Evolutionary conservation across 2,888 invertebrate genomes (phyloP).

Genomic region (Archips crataeganus): DNA sequence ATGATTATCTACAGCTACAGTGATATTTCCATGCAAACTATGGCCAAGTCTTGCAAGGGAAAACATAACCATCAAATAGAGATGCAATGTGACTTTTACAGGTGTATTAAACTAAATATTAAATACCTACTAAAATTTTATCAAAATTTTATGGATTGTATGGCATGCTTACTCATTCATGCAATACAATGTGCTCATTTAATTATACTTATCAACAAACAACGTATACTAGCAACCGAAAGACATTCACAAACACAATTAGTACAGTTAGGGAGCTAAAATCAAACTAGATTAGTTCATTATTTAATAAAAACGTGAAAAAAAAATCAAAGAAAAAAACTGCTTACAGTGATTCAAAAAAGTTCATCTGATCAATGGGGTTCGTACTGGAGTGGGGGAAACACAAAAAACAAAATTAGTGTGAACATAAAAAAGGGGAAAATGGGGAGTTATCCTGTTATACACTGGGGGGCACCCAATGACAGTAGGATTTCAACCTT

Average conservation of each 20-base stretch:
- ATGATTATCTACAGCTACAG: too few species aligned
- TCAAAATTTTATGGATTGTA: background rate
- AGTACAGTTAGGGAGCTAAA: conserved; percentile 43
- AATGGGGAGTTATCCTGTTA: conserved; percentile 50
- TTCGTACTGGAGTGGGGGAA: conserved; percentile 78
- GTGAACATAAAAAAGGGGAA: conserved; percentile 53
- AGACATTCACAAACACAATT: conserved; percentile 41
- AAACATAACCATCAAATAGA: too few species aligned
- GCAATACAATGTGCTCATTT: background rate
- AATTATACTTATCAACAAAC: background rate
- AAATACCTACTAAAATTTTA: background rate
- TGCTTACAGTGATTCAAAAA: conserved; percentile 85
- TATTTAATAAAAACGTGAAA: conserved; percentile 44
- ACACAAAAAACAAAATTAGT: conserved; percentile 72
- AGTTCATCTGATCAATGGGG: conserved; percentile 86
- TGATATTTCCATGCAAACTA: too few species aligned
- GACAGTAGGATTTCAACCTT: conserved; percentile 48
- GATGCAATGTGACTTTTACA: too few species aligned
- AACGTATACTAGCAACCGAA: conserved; percentile 15
- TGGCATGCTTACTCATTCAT: background rate
- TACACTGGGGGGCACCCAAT: conserved; percentile 48
- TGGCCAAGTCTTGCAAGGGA: too few species aligned
- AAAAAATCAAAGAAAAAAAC: conserved; percentile 61
- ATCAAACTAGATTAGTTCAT: conserved; percentile 46
- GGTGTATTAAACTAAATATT: background rate